Conservation (phyloP, 1,140 invertebrate species). For the Bombus terrestris region DNA sequence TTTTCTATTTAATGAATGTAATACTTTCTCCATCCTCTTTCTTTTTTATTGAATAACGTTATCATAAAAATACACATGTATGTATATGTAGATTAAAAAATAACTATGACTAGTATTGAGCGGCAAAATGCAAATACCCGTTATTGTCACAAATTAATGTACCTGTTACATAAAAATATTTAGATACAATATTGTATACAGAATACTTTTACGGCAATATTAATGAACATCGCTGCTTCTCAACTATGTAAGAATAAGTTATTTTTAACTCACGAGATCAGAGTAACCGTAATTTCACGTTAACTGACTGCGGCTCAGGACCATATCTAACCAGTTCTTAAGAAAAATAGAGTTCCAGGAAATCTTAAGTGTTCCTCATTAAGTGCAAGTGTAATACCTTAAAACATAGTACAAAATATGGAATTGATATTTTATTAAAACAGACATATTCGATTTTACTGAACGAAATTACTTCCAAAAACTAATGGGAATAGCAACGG, state of each 20-base stretch:
- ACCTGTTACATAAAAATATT: neutral
- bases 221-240: neutral
- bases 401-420: neutral
- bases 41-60: neutral
- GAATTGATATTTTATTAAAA: neutral
- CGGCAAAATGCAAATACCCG: neutral
- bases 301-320: neutral
- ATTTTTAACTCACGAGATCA: neutral
- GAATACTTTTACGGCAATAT: neutral
- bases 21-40: constrained; percentile 27
- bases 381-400: neutral
- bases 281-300: neutral
- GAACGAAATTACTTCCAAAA: neutral
- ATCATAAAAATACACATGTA: too few relatives aligned
- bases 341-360: neutral
- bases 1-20: neutral
- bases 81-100: neutral
- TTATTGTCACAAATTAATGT: neutral
- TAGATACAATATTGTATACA: neutral
- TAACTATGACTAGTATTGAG: neutral
- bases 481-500: neutral
- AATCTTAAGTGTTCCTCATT: neutral
- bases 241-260: neutral
- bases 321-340: neutral
- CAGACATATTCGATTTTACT: neutral